These are phyloP conservation scores for Drepanosiphum platanoidis DNA, from an alignment of 2,888 invertebrate species.

Conservation along the genomic window DNA sequence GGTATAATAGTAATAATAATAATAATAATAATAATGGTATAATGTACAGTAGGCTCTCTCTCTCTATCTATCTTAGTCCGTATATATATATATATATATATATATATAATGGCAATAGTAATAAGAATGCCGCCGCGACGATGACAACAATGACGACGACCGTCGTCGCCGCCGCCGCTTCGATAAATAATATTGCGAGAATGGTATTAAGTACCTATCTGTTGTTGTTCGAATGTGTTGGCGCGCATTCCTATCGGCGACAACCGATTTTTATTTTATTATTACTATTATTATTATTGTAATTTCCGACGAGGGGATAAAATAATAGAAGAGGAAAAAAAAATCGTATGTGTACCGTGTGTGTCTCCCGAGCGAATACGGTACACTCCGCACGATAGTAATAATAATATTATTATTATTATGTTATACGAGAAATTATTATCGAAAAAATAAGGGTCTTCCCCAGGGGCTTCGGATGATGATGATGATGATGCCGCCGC, in stretches of 20 bases:
- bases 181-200: background rate
- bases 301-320: background rate
- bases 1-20: too few relatives aligned
- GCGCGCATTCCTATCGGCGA: background rate
- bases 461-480: background rate
- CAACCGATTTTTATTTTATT: background rate
- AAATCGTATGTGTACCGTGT: background rate
- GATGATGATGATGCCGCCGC: background rate
- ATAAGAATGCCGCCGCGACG: background rate
- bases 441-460: background rate
- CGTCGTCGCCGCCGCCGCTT: background rate
- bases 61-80: background rate
- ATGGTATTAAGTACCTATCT: background rate
- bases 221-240: background rate
- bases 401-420: background rate
- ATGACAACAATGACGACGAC: background rate
- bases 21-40: too few relatives aligned
- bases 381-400: background rate
- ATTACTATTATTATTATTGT: conserved; percentile 6
- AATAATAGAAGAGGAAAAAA: background rate
- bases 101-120: background rate
- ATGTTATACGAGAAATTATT: background rate
- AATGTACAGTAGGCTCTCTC: background rate
- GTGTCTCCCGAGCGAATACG: background rate
- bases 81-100: background rate